phyloP scores from a whole-genome alignment of 1,140 invertebrate genomes.

The Thrips palmi region DNA sequence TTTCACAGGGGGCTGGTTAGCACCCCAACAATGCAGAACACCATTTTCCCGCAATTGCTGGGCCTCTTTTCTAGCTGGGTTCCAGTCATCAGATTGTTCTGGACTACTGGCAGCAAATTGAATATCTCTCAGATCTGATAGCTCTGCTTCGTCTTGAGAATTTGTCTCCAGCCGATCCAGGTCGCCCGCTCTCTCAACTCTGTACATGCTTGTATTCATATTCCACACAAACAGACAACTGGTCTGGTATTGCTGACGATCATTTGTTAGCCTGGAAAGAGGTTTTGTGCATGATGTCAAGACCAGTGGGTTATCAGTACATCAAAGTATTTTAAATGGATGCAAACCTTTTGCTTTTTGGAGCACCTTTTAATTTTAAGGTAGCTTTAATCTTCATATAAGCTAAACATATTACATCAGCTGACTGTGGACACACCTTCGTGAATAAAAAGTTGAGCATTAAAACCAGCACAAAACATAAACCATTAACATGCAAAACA shows the following conservation, averaged over 20 bases:
- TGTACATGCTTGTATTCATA: constrained; percentile 12
- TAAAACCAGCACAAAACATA: background rate
- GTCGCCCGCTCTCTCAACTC: no score
- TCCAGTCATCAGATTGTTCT: constrained; percentile 5
- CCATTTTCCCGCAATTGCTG: constrained; percentile 12
- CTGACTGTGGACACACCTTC: constrained; percentile 13
- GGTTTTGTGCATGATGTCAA: no score
- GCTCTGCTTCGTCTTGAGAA: no score
- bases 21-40: no score
- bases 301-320: no score
- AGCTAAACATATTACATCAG: no score
- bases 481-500: background rate
- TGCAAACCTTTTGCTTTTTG: background rate
- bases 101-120: no score
- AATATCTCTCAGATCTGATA: no score
- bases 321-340: background rate
- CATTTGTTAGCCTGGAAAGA: constrained; percentile 2
- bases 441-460: background rate
- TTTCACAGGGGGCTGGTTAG: no score
- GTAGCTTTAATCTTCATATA: background rate
- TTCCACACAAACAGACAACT: constrained; percentile 18
- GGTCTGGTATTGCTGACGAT: constrained; percentile 14
- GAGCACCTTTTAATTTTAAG: background rate
- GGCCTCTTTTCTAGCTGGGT: constrained; percentile 14
- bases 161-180: no score